Conservation (phyloP, 1,140 invertebrate genomes). For the Ooceraea biroi region DNA sequence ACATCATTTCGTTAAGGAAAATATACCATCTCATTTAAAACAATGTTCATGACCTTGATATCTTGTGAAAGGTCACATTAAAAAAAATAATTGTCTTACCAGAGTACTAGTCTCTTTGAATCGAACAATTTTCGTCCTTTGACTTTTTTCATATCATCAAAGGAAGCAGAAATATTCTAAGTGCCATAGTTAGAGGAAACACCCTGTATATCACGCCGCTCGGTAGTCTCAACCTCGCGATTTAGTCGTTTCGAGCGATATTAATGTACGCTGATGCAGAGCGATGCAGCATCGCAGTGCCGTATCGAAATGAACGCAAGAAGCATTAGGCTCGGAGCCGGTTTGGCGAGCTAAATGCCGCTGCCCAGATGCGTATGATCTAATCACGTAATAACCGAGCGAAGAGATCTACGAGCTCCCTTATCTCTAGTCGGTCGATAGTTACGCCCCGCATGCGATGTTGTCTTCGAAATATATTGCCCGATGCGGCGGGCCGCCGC, state of each 20-base stretch:
- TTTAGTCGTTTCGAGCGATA: constrained; percentile 10
- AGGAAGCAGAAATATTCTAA: no score
- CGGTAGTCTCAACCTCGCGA: not conserved
- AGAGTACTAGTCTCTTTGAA: no score
- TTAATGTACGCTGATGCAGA: not conserved
- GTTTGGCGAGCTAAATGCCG: constrained; percentile 47
- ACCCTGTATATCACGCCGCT: not conserved
- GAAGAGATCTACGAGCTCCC: constrained; percentile 38
- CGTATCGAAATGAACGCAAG: constrained; percentile 34
- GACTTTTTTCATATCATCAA: no score
- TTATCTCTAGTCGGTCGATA: constrained; percentile 56
- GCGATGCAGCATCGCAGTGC: not conserved
- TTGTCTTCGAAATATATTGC: constrained; percentile 54
- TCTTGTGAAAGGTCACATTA: no score
- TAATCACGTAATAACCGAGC: constrained; percentile 58
- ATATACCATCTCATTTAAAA: no score
- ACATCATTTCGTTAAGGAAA: no score
- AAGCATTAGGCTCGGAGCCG: constrained; percentile 45
- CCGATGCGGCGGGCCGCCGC: not conserved
- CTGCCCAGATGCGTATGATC: constrained; percentile 47
- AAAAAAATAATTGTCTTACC: no score
- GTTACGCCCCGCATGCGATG: constrained; percentile 52
- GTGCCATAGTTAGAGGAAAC: no score
- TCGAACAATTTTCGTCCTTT: no score
- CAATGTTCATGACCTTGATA: no score